Conservation (phyloP, 2,113 vertebrate species). For the Condylura cristata region DNA sequence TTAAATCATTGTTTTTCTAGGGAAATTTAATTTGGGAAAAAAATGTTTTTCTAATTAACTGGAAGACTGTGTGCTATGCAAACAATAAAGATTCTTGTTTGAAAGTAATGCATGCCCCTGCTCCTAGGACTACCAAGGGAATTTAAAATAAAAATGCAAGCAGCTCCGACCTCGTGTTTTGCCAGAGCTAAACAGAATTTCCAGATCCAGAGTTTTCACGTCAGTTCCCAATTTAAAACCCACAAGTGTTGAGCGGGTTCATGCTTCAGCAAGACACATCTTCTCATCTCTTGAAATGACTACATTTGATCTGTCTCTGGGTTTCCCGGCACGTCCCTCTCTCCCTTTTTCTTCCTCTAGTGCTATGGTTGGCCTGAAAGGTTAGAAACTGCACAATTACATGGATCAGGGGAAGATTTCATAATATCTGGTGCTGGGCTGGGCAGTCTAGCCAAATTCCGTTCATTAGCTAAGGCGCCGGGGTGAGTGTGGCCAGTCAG, state of each 20-base stretch:
- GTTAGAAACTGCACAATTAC: conserved; percentile 68
- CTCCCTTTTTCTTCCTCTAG: conserved; percentile 45
- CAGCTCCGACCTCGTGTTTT: conserved; percentile 60
- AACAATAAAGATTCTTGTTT: conserved; percentile 84
- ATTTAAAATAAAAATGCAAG: conserved; percentile 78
- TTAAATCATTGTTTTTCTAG: conserved; percentile 80
- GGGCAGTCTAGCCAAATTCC: conserved; percentile 78
- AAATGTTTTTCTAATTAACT: conserved; percentile 83
- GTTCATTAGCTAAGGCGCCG: conserved; percentile 77
- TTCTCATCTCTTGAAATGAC: conserved; percentile 68
- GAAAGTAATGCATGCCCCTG: conserved; percentile 76
- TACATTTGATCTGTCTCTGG: conserved; percentile 49
- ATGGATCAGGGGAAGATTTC: conserved; percentile 69
- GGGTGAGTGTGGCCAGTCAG: conserved; percentile 72
- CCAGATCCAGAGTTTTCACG: conserved; percentile 67
- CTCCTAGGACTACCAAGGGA: conserved; percentile 79
- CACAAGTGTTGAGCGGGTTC: conserved; percentile 49
- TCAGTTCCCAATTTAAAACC: conserved; percentile 70
- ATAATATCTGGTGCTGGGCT: conserved; percentile 68
- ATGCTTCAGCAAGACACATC: conserved; percentile 33
- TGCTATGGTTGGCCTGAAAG: conserved; percentile 64
- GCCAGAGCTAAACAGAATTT: conserved; percentile 80
- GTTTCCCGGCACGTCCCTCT: conserved; percentile 18
- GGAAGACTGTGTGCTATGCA: conserved; percentile 79
- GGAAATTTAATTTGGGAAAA: conserved; percentile 79